Percentiles rank a stretch among this genome's conserved stretches.
These are phyloP conservation scores for Nephrotoma flavescens DNA, from an alignment of 2,888 invertebrate genomes.

Conservation along the genomic window DNA sequence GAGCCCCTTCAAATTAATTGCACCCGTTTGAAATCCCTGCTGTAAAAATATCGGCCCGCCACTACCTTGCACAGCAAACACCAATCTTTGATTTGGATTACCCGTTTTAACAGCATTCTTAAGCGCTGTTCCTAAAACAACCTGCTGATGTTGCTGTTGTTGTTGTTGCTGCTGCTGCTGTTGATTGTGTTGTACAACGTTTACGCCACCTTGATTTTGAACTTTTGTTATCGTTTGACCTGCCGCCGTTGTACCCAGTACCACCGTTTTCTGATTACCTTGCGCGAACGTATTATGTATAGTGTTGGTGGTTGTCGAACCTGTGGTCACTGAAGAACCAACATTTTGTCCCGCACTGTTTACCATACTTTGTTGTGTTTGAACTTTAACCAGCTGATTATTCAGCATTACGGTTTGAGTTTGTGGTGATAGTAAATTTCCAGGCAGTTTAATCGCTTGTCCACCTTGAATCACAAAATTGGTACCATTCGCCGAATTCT, in stretches of 20 bases:
- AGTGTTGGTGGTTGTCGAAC: slow-evolving; percentile 5
- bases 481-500: slow-evolving; percentile 10
- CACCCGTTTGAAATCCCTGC: slow-evolving; percentile 43
- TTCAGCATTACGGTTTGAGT: slow-evolving; percentile 32
- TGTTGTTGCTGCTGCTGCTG: neutral
- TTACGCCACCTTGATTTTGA: slow-evolving; percentile 9
- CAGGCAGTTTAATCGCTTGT: slow-evolving; percentile 28
- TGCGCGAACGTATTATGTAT: slow-evolving; percentile 8
- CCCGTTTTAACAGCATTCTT: slow-evolving; percentile 18
- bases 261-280: slow-evolving; percentile 21
- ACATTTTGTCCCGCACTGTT: slow-evolving; percentile 5
- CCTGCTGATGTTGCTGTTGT: slow-evolving; percentile 7
- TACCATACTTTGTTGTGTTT: slow-evolving; percentile 16
- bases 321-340: neutral
- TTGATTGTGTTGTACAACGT: neutral
- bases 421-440: slow-evolving; percentile 20
- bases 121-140: slow-evolving; percentile 11
- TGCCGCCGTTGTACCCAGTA: slow-evolving; percentile 23
- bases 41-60: slow-evolving; percentile 43
- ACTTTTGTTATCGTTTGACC: slow-evolving; percentile 23
- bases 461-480: slow-evolving; percentile 25
- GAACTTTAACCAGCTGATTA: slow-evolving; percentile 29
- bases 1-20: slow-evolving; percentile 44
- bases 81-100: slow-evolving; percentile 26
- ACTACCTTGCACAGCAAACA: slow-evolving; percentile 40